Conservation (phyloP, 2,888 invertebrate genomes). For the Drosophila rellima region DNA sequence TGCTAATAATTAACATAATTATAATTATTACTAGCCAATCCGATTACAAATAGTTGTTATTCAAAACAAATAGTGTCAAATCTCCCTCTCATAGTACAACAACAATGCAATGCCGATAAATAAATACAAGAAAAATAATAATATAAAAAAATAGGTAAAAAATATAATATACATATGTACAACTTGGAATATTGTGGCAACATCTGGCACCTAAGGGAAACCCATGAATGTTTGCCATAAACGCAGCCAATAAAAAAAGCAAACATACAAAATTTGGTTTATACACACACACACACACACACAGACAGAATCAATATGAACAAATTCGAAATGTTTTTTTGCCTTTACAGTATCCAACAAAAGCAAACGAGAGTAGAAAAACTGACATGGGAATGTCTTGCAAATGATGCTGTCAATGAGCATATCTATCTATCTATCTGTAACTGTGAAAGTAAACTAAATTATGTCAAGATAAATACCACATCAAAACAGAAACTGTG, state of each 20-base stretch:
- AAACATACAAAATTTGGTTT: constrained; percentile 38
- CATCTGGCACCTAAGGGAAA: constrained; percentile 35
- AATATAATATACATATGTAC: constrained; percentile 15
- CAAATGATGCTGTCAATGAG: constrained; percentile 40
- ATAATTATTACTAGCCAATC: constrained; percentile 22
- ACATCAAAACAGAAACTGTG: background rate
- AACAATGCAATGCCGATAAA: constrained; percentile 35
- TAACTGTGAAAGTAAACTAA: constrained; percentile 12
- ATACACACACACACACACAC: constrained; percentile 22
- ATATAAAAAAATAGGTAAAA: constrained; percentile 9
- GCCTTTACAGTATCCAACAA: constrained; percentile 31
- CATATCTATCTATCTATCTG: constrained; percentile 13
- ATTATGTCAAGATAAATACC: constrained; percentile 15
- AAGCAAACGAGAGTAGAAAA: constrained; percentile 18
- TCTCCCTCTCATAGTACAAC: constrained; percentile 33
- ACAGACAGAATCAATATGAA: constrained; percentile 47
- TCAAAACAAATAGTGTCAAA: constrained; percentile 8
- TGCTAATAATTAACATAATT: constrained; percentile 5
- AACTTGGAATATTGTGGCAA: constrained; percentile 15
- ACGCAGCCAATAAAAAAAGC: constrained; percentile 44
- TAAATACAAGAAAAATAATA: constrained; percentile 17
- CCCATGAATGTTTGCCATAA: constrained; percentile 38
- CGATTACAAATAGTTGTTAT: constrained; percentile 26
- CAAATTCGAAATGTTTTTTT: constrained; percentile 18
- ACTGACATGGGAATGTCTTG: constrained; percentile 41